Evolutionary conservation across 2,888 invertebrate species (phyloP).

Genomic region (Dascillus cervinus): DNA sequence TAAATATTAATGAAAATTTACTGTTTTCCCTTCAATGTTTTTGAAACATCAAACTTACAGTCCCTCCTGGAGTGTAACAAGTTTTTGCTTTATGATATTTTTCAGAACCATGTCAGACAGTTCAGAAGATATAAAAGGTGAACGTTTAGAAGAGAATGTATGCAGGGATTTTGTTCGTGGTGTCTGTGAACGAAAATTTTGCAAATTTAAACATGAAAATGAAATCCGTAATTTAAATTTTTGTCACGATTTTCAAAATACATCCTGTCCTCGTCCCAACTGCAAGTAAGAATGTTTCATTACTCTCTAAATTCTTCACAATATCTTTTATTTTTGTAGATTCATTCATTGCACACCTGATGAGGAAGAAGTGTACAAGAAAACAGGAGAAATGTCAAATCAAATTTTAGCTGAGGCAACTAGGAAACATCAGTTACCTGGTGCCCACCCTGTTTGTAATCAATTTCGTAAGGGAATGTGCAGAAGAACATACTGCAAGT

Average conservation of each 20-base stretch:
- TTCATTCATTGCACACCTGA: constrained; percentile 71
- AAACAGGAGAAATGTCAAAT: constrained; percentile 62
- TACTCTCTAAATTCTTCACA: too few relatives aligned
- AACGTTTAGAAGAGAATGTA: constrained; percentile 33
- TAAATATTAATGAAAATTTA: too few relatives aligned
- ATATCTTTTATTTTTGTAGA: constrained; percentile 43
- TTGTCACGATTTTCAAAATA: constrained; percentile 67
- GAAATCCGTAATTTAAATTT: constrained; percentile 42
- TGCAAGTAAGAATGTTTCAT: constrained; percentile 56
- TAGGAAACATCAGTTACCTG: constrained; percentile 40
- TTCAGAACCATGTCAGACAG: constrained; percentile 34
- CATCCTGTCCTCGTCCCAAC: constrained; percentile 61
- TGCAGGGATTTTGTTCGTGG: constrained; percentile 54
- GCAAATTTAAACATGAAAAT: constrained; percentile 48
- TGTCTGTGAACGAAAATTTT: constrained; percentile 48
- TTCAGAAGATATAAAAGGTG: constrained; percentile 32
- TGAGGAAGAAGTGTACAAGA: constrained; percentile 67
- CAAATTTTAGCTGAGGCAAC: constrained; percentile 44
- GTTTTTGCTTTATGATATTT: constrained; percentile 27
- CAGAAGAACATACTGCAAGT: constrained; percentile 36
- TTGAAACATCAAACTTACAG: too few relatives aligned
- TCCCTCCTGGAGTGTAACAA: constrained; percentile 17
- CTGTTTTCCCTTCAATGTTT: too few relatives aligned
- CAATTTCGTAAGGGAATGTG: constrained; percentile 47
- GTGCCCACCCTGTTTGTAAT: constrained; percentile 44